phyloP scores from a whole-genome alignment of 1,140 invertebrate species.

The Cydia fagiglandana region DNA sequence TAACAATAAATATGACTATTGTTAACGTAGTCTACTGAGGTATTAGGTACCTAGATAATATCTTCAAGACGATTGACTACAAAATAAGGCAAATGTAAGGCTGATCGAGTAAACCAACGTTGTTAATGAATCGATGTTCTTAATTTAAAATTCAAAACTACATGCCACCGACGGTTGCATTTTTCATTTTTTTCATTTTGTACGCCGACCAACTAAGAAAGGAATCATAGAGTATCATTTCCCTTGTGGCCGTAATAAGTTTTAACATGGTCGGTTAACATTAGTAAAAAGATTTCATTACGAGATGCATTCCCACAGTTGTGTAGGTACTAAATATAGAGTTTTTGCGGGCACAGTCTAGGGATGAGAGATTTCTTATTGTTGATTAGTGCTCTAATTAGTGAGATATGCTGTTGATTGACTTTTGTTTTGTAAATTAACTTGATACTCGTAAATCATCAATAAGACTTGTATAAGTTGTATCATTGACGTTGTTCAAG shows the following conservation, averaged over 20 bases:
- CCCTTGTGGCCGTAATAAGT: not conserved
- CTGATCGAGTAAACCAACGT: constrained; percentile 4
- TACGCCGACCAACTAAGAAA: not conserved
- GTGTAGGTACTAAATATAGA: constrained; percentile 37
- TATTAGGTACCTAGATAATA: not conserved
- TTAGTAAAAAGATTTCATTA: constrained; percentile 68
- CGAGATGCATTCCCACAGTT: constrained; percentile 67
- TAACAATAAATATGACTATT: too few species aligned
- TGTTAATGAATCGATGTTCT: constrained; percentile 29
- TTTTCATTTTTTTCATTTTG: constrained; percentile 14
- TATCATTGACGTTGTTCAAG: too few species aligned
- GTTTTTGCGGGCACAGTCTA: constrained; percentile 49
- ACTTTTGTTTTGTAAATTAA: constrained; percentile 36
- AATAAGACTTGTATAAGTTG: too few species aligned
- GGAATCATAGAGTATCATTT: not conserved
- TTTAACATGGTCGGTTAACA: constrained; percentile 25
- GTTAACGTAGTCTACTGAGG: not conserved
- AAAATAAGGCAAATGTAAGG: not conserved
- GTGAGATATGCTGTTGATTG: constrained; percentile 47
- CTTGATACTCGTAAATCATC: not conserved
- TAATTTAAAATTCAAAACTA: constrained; percentile 31
- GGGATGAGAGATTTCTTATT: constrained; percentile 43
- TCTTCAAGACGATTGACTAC: not conserved
- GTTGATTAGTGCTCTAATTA: constrained; percentile 20
- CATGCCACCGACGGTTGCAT: constrained; percentile 22